These are phyloP conservation scores for Phylloscopus trochiloides DNA, from an alignment of 2,113 vertebrate genomes.

Conservation along the genomic window DNA sequence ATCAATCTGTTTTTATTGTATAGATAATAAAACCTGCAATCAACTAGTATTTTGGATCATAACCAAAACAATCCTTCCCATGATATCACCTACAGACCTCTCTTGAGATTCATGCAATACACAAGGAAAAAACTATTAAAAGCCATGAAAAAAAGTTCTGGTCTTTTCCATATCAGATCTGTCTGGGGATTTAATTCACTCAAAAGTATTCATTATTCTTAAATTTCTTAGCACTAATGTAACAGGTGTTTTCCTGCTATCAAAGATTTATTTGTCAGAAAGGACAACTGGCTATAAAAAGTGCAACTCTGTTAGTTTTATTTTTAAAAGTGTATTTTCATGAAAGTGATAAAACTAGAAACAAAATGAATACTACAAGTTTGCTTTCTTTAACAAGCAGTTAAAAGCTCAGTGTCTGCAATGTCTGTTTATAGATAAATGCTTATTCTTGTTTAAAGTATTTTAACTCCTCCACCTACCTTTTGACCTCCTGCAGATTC, in stretches of 20 bases:
- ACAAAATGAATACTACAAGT: not conserved
- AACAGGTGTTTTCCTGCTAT: not conserved
- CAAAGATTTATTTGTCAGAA: not conserved
- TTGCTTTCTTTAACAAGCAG: not conserved
- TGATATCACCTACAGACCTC: not conserved
- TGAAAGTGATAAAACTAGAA: not conserved
- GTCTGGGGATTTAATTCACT: not conserved
- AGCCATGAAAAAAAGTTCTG: not conserved
- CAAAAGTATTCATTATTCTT: not conserved
- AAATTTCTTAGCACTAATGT: not conserved
- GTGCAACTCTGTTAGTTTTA: not conserved
- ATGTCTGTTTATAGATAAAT: not conserved
- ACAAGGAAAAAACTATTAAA: not conserved
- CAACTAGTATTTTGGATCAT: not conserved
- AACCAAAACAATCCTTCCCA: not conserved
- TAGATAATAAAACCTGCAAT: not conserved
- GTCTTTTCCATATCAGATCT: not conserved
- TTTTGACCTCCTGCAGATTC: constrained; percentile 87
- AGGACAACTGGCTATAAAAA: not conserved
- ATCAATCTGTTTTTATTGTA: not conserved
- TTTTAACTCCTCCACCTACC: constrained; percentile 72
- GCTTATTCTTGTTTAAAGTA: not conserved
- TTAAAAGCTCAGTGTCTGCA: not conserved
- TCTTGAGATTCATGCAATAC: not conserved
- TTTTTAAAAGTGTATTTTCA: not conserved